phyloP scores from a whole-genome alignment of 2,888 invertebrate genomes.

The Marasmarcha lunaedactyla region DNA sequence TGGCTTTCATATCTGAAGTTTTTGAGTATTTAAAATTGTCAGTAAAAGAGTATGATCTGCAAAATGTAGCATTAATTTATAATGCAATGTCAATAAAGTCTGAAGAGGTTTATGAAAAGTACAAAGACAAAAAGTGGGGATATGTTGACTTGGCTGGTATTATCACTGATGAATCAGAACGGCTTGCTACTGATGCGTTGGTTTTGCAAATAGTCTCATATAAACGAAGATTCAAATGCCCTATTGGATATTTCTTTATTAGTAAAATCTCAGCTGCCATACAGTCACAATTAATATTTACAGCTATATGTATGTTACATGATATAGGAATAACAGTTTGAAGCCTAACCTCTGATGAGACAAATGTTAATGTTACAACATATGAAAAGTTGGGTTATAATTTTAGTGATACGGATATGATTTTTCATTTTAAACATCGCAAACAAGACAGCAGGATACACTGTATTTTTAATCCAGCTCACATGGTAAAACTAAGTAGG shows the following conservation, averaged over 20 bases:
- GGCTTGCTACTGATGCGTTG: conserved; percentile 10
- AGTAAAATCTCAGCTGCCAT: conserved; percentile 10
- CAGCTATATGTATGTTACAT: conserved; percentile 10
- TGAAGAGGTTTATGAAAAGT: conserved; percentile 10
- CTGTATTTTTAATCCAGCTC: conserved; percentile 5
- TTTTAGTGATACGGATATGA: background rate
- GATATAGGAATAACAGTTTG: conserved; percentile 12
- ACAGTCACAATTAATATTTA: conserved; percentile 10
- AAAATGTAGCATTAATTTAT: conserved; percentile 12
- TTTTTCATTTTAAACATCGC: background rate
- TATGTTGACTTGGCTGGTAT: conserved; percentile 15
- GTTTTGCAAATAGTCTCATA: conserved; percentile 16
- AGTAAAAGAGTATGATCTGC: too few species aligned
- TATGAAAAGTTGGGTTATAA: conserved; percentile 1
- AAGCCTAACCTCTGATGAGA: conserved; percentile 11
- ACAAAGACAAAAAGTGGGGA: conserved; percentile 13
- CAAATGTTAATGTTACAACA: conserved; percentile 8
- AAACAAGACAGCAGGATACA: conserved; percentile 1
- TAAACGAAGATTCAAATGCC: conserved; percentile 13
- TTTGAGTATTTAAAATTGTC: too few species aligned
- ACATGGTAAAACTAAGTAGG: conserved; percentile 1
- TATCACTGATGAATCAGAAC: background rate
- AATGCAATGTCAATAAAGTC: conserved; percentile 13
- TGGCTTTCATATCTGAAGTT: too few species aligned
- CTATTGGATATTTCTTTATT: conserved; percentile 18